phyloP scores from a whole-genome alignment of 2,113 vertebrate species.

The Gavia stellata region DNA sequence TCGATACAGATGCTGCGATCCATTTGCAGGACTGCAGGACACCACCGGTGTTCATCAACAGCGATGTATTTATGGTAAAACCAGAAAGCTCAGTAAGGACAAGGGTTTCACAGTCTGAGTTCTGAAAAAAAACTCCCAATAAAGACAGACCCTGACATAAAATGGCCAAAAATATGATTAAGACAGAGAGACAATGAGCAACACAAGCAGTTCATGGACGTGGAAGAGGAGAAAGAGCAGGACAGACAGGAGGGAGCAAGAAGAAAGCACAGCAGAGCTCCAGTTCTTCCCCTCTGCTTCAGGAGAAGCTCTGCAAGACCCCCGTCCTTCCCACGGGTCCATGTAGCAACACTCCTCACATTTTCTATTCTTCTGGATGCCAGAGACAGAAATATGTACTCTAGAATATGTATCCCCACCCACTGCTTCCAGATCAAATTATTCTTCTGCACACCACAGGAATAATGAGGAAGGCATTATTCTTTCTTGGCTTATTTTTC shows the following conservation, averaged over 20 bases:
- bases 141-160: not conserved
- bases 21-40: accelerated
- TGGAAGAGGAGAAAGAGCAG: not conserved
- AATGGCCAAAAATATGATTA: not conserved
- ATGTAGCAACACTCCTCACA: accelerated
- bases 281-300: not conserved
- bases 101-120: not conserved
- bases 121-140: not conserved
- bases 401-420: accelerated
- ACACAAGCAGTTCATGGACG: not conserved
- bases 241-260: not conserved
- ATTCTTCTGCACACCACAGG: not conserved
- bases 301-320: not conserved
- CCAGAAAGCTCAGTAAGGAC: not conserved
- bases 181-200: not conserved
- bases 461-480: not conserved
- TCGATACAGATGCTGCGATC: accelerated
- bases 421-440: not conserved
- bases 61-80: accelerated
- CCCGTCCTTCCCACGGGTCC: not conserved
- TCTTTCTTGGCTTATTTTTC: not conserved
- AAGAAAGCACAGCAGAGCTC: not conserved
- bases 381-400: not conserved
- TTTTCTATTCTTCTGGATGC: accelerated
- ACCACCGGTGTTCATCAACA: not conserved